Conservation (phyloP, 2,888 invertebrate genomes). For the Tinea trinotella region DNA sequence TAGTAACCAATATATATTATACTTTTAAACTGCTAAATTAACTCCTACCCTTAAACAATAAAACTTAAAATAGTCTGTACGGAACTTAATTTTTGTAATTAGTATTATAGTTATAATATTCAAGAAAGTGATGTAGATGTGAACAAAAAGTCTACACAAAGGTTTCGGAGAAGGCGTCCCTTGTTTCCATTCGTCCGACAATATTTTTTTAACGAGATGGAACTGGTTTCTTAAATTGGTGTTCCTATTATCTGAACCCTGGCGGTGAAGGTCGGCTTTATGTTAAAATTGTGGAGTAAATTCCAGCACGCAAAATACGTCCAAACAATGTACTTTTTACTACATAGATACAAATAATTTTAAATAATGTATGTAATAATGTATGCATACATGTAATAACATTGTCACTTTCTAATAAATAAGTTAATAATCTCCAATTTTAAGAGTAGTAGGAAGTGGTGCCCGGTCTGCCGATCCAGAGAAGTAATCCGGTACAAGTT, state of each 20-base stretch:
- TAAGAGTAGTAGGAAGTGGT: no score
- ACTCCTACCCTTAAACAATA: no score
- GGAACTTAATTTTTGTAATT: not conserved
- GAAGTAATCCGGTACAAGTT: no score
- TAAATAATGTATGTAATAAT: no score
- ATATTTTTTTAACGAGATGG: slow-evolving; percentile 47
- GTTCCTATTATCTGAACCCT: slow-evolving; percentile 64
- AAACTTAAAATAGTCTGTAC: no score
- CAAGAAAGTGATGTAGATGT: slow-evolving; percentile 5
- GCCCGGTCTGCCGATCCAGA: no score
- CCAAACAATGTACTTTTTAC: not conserved
- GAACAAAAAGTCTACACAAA: slow-evolving; percentile 41
- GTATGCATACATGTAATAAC: no score
- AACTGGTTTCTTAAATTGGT: slow-evolving; percentile 67
- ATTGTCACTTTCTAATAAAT: no score
- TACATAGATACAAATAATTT: not conserved
- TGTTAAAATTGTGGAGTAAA: slow-evolving; percentile 57
- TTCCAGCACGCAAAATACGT: slow-evolving; percentile 53
- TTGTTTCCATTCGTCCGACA: slow-evolving; percentile 45
- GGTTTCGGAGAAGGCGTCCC: slow-evolving; percentile 36
- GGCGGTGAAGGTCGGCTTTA: slow-evolving; percentile 61
- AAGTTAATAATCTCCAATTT: no score
- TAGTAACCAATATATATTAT: no score
- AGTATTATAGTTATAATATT: not conserved
- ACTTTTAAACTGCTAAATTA: no score